Conservation (phyloP, 2,888 invertebrate species). For the Troides helena region DNA sequence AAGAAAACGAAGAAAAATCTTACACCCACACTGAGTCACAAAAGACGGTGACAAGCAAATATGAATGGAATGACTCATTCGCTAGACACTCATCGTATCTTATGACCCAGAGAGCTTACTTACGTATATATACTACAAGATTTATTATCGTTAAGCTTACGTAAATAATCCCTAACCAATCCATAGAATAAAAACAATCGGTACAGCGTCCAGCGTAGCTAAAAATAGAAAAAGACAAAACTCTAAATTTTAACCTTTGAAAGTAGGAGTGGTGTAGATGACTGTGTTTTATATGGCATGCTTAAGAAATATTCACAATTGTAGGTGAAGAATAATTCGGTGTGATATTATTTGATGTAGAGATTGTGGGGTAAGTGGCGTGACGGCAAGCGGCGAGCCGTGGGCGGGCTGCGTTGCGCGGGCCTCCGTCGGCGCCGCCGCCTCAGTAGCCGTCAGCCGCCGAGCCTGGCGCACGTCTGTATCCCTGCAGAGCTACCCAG, state of each 20-base stretch:
- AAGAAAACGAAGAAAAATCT: slow-evolving; percentile 25
- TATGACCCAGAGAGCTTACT: slow-evolving; percentile 24
- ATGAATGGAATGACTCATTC: slow-evolving; percentile 31
- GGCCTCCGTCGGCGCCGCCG: slow-evolving; percentile 54
- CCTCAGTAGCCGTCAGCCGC: slow-evolving; percentile 68
- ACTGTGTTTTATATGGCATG: neutral
- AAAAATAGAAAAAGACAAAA: slow-evolving; percentile 8
- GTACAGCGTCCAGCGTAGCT: neutral
- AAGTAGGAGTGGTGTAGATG: neutral
- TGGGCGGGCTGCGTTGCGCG: slow-evolving; percentile 65
- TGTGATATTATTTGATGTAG: slow-evolving; percentile 62
- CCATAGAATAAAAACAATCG: slow-evolving; percentile 12
- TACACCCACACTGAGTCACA: slow-evolving; percentile 26
- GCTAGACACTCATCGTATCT: slow-evolving; percentile 26
- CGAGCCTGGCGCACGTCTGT: slow-evolving; percentile 41
- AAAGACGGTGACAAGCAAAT: slow-evolving; percentile 31
- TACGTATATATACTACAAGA: slow-evolving; percentile 24
- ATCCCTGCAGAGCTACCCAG: slow-evolving; percentile 41
- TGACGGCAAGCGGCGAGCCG: slow-evolving; percentile 56
- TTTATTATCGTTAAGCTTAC: slow-evolving; percentile 27
- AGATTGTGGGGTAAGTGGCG: slow-evolving; percentile 69
- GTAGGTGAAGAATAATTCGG: slow-evolving; percentile 38
- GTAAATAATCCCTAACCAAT: slow-evolving; percentile 14
- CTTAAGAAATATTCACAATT: neutral
- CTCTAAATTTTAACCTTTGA: slow-evolving; percentile 2